Percentiles rank a stretch among this genome's conserved stretches.
phyloP scores from a whole-genome alignment of 2,797 vertebrate species.

The Tauraco hartlaubi region DNA sequence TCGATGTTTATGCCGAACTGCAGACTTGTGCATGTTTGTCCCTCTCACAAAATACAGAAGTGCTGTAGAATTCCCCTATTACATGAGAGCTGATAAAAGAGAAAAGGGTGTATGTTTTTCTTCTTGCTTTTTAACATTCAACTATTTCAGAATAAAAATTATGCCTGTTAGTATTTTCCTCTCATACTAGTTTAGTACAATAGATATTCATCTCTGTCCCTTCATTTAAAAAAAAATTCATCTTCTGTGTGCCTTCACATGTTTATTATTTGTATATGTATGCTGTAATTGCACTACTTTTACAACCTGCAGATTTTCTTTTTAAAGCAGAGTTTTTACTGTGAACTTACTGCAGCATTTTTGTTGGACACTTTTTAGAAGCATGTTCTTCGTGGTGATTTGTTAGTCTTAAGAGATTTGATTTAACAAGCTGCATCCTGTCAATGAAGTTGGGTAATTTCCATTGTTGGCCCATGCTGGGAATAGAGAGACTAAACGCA shows the following conservation, averaged over 20 bases:
- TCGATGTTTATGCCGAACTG: background rate
- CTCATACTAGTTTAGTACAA: background rate
- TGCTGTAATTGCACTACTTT: background rate
- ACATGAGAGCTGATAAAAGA: background rate
- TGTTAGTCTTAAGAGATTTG: slow-evolving; percentile 85
- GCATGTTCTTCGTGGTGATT: slow-evolving; percentile 78
- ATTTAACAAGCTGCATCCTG: slow-evolving; percentile 97
- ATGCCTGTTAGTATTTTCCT: background rate
- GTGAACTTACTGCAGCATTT: slow-evolving; percentile 37
- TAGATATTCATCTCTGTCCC: background rate
- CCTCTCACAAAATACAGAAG: background rate
- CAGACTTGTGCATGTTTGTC: background rate
- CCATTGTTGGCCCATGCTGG: slow-evolving; percentile 89
- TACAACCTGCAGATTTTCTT: background rate
- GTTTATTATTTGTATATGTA: background rate
- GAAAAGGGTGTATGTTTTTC: background rate
- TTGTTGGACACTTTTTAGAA: slow-evolving; percentile 66
- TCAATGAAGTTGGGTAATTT: slow-evolving; percentile 84
- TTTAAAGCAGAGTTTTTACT: slow-evolving; percentile 41
- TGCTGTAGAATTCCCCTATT: background rate
- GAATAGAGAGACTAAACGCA: slow-evolving; percentile 91
- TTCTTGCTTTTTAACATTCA: background rate
- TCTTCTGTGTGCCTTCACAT: background rate
- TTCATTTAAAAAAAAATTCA: background rate
- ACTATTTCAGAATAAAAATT: background rate